Evolutionary conservation across 2,888 invertebrate genomes (phyloP), one percentile per base, ranked within the genome.

Genomic region (Drosophila sordidula): DNA sequence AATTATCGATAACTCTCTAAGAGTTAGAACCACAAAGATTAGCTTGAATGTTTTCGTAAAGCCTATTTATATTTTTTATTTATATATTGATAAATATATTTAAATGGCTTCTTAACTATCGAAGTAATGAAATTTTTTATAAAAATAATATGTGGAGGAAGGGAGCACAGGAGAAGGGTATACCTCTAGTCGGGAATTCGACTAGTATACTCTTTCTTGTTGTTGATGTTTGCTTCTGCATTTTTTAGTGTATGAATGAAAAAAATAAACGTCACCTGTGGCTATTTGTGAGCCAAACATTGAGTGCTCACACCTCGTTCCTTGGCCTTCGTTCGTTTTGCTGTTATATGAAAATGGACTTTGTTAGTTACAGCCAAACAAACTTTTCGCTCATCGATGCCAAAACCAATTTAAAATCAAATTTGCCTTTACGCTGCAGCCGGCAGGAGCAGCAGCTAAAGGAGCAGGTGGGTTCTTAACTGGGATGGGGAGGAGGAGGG

Each of bases 391-490:
- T 78, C 69, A 69, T 78, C 81, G 75, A 70, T 61, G 72, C 78
- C 68, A 73, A 87, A 85, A 85, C 75, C 87, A 85, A 85, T 85
- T 85, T 85, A 80, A 84, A 85, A 85, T 85, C 80, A 85, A 85
- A 87, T 85, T 80, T 87, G 80, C 70, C 44, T 62, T 55, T 44
- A 62, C 39, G 26, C 49, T 57, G 49, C 42, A 36, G 36, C 16
- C 46, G 39, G 14, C 16, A 51, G 39, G 3, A 16, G 18, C 36
- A 41, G 8, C 22, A 39, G 41, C 51, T 8, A 16, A 14, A 25
- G 34, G n/a, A 8, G 32, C 2, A 1, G 6, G 9, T 22, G 25
- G n/a, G 2, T 14, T 29, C 9, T 9, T 8, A 26, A 1, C 26
- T 26, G 8, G 29, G 22, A 22, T 38, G 38, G 42, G 46, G 32